Percentiles rank a stretch among this genome's conserved stretches.
phyloP scores from a whole-genome alignment of 2,888 invertebrate genomes.

The Sarcophaga subvicina region DNA sequence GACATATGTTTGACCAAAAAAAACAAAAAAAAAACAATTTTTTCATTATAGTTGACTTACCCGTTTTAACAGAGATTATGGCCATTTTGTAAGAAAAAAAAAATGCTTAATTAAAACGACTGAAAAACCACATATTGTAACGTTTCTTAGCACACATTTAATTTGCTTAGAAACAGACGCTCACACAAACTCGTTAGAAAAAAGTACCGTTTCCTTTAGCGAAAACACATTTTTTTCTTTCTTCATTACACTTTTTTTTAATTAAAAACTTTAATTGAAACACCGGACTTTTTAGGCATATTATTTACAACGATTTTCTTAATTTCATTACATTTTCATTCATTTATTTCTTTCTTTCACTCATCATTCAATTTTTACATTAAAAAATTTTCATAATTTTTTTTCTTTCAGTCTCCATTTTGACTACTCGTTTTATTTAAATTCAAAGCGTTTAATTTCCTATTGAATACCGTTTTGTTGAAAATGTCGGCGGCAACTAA shows the following conservation, averaged over 20 bases:
- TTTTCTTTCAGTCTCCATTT: constrained; percentile 15
- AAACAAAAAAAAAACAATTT: not conserved
- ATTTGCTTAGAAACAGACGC: not conserved
- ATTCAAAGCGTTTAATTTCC: constrained; percentile 43
- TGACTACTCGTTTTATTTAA: constrained; percentile 3
- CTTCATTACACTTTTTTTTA: too few relatives aligned
- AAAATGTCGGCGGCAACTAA: constrained; percentile 67
- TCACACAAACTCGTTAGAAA: not conserved
- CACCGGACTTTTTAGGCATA: not conserved
- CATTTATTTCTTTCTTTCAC: too few relatives aligned
- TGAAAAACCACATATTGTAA: not conserved
- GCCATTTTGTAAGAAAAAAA: not conserved
- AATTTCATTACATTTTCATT: too few relatives aligned
- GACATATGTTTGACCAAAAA: constrained; percentile 18
- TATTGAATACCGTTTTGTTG: constrained; percentile 65
- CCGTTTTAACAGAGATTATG: not conserved
- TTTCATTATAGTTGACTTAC: too few relatives aligned
- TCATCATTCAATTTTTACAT: not conserved
- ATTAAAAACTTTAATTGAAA: not conserved
- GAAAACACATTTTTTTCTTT: not conserved
- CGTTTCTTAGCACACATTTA: not conserved
- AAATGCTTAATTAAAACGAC: not conserved
- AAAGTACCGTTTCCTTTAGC: not conserved
- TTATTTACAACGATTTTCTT: constrained; percentile 50
- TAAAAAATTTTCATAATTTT: constrained; percentile 13